These are phyloP conservation scores for Hydropsyche betteni DNA, from an alignment of 2,888 invertebrate genomes.

Conservation along the genomic window DNA sequence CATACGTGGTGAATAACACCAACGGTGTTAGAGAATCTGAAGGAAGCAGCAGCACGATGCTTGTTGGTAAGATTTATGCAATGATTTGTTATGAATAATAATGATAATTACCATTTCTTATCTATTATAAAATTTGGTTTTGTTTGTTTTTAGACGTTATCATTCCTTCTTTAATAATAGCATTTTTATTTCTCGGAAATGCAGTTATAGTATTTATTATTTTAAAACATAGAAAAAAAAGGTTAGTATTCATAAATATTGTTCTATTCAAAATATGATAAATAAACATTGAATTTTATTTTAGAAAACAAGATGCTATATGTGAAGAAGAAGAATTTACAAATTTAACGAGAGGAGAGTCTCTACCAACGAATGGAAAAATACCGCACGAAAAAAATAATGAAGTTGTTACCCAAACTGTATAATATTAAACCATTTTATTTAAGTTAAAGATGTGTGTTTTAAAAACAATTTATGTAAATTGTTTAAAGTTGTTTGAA, in stretches of 20 bases:
- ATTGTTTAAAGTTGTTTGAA: too few relatives aligned
- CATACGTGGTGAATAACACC: conserved; percentile 47
- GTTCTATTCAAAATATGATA: background rate
- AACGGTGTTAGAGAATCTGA: conserved; percentile 39
- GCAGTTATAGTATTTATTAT: conserved; percentile 78
- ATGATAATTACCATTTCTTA: conserved; percentile 23
- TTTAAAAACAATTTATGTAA: too few relatives aligned
- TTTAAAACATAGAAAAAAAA: conserved; percentile 72
- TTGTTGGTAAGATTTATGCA: conserved; percentile 45
- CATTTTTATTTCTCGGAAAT: conserved; percentile 76
- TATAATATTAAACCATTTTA: conserved; percentile 31
- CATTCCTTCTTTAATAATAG: conserved; percentile 76
- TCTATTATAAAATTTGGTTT: background rate
- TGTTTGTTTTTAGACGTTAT: conserved; percentile 70
- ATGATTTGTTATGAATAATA: background rate
- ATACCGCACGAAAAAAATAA: conserved; percentile 54
- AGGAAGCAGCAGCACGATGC: conserved; percentile 41
- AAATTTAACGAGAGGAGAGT: conserved; percentile 53
- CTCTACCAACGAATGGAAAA: conserved; percentile 50
- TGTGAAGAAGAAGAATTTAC: conserved; percentile 58
- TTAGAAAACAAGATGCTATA: conserved; percentile 58
- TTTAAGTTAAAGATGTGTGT: too few relatives aligned
- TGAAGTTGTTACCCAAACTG: conserved; percentile 52
- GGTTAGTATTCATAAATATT: conserved; percentile 60
- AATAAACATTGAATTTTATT: conserved; percentile 50